Percentiles rank a stretch among this genome's conserved stretches.
Evolutionary conservation across 2,888 invertebrate species (phyloP).

Genomic region (Scaptomyza cyrtandrae): DNA sequence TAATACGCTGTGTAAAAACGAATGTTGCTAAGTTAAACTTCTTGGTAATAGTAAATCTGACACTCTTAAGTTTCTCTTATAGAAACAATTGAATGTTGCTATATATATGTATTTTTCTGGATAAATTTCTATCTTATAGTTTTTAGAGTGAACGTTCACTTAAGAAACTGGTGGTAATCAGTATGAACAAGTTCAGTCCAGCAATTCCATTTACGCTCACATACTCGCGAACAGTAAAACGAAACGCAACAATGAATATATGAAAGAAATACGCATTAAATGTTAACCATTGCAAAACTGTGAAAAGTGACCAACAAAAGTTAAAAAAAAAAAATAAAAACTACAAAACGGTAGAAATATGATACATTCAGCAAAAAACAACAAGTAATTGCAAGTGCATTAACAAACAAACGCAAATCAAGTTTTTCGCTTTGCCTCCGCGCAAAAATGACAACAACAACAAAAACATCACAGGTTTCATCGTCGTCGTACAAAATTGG

Average conservation of each 20-base stretch:
- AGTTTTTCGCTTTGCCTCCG: constrained; percentile 18
- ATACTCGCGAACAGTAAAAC: constrained; percentile 35
- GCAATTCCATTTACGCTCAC: constrained; percentile 16
- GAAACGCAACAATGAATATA: constrained; percentile 60
- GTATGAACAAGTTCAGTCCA: constrained; percentile 21
- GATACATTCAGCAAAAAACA: constrained; percentile 35
- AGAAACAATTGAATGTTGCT: background rate
- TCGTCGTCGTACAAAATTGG: constrained; percentile 40
- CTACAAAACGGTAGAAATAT: constrained; percentile 39
- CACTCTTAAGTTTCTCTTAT: background rate
- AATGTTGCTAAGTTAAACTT: background rate
- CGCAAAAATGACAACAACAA: constrained; percentile 43
- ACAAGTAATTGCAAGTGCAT: constrained; percentile 52
- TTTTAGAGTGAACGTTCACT: constrained; percentile 9
- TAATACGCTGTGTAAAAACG: background rate
- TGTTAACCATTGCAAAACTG: constrained; percentile 33
- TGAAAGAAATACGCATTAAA: constrained; percentile 60
- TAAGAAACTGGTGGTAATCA: background rate
- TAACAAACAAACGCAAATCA: constrained; percentile 29
- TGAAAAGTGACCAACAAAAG: constrained; percentile 29
- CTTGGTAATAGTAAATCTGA: background rate
- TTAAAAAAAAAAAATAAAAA: constrained; percentile 18
- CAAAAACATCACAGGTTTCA: constrained; percentile 15
- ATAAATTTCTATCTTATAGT: background rate
- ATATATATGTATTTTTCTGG: background rate